Conservation (phyloP, 92 coral and sea anemone genomes). For the Porites lobata region DNA sequence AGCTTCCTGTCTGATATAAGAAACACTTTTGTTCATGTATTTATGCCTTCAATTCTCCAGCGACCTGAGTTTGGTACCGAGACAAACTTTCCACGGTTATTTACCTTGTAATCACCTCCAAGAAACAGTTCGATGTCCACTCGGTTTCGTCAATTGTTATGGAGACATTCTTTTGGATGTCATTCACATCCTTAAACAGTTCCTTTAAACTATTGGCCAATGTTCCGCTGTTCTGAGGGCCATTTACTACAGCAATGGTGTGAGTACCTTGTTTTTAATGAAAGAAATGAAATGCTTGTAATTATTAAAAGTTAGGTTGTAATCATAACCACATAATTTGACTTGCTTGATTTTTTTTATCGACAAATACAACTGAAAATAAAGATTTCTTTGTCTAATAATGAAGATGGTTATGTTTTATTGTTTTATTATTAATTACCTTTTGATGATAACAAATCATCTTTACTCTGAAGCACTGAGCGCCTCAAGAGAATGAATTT, state of each 20-base stretch:
- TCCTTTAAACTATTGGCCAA: slow-evolving; percentile 36
- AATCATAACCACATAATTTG: no score
- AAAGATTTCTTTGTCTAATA: background rate
- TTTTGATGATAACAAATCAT: slow-evolving; percentile 59
- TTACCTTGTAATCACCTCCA: slow-evolving; percentile 72
- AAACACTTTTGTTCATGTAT: background rate
- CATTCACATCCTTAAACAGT: slow-evolving; percentile 37
- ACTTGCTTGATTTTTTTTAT: no score
- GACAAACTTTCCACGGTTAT: no score
- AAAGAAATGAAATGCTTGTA: background rate
- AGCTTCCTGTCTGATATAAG: background rate
- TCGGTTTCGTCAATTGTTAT: slow-evolving; percentile 27
- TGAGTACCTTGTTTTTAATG: slow-evolving; percentile 48
- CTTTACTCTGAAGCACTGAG: slow-evolving; percentile 22
- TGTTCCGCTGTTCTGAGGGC: slow-evolving; percentile 48
- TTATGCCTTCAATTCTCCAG: no score
- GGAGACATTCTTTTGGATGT: slow-evolving; percentile 20
- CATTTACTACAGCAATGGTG: slow-evolving; percentile 75
- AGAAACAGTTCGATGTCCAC: slow-evolving; percentile 49
- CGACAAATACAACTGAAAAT: no score
- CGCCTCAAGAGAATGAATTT: slow-evolving; percentile 55
- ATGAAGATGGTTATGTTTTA: background rate
- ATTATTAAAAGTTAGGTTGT: no score
- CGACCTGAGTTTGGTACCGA: no score
- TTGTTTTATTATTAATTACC: background rate